Conservation (phyloP, 2,888 invertebrate species). For the Drosophila maculinotata region DNA sequence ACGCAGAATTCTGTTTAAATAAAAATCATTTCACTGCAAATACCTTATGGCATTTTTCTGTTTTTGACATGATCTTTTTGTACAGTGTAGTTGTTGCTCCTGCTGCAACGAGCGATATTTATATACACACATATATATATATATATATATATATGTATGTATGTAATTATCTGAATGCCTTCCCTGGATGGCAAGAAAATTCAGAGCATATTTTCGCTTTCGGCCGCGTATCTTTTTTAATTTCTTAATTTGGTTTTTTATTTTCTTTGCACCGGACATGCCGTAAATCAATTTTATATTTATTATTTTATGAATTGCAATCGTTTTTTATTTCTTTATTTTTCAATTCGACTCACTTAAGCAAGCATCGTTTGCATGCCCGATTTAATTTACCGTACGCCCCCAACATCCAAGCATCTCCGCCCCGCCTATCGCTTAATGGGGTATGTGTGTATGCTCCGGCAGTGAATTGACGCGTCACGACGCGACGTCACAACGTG, state of each 20-base stretch:
- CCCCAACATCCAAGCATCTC: neutral
- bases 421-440: conserved; percentile 55
- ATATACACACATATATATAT: conserved; percentile 1
- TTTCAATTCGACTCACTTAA: conserved; percentile 62
- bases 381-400: conserved; percentile 74
- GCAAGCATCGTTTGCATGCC: conserved; percentile 70
- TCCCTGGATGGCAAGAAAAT: conserved; percentile 54
- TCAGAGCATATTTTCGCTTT: conserved; percentile 64
- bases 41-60: conserved; percentile 65
- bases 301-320: conserved; percentile 79
- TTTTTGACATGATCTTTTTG: conserved; percentile 61
- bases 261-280: conserved; percentile 48
- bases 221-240: conserved; percentile 25
- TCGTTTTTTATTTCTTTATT: conserved; percentile 43
- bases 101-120: conserved; percentile 24
- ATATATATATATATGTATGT: no score
- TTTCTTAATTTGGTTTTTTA: conserved; percentile 2
- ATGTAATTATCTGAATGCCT: conserved; percentile 31
- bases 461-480: conserved; percentile 41
- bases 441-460: conserved; percentile 57
- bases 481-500: conserved; percentile 44
- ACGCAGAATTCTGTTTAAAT: conserved; percentile 63
- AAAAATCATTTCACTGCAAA: conserved; percentile 71
- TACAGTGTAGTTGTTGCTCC: conserved; percentile 10
- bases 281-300: conserved; percentile 79